Evolutionary conservation across 1,140 invertebrate species (phyloP).

Genomic region (Caenorhabditis briggsae): DNA sequence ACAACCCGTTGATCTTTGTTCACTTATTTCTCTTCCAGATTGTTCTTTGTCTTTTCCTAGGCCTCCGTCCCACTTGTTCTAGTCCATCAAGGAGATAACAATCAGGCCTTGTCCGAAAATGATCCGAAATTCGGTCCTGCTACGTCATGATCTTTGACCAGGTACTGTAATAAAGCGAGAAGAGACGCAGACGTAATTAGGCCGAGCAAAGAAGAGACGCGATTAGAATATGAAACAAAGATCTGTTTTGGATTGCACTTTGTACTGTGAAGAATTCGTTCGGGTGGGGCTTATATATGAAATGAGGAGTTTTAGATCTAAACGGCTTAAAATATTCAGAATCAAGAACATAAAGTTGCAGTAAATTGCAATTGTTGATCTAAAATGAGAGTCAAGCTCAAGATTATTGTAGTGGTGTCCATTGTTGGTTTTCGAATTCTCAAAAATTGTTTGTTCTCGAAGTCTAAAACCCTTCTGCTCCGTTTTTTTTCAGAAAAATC

Average conservation of each 20-base stretch:
- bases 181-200: slow-evolving; percentile 39
- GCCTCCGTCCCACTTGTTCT: slow-evolving; percentile 15
- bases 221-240: background rate
- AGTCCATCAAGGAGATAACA: slow-evolving; percentile 32
- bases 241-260: slow-evolving; percentile 24
- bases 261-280: background rate
- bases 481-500: too few relatives aligned
- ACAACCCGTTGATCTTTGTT: background rate
- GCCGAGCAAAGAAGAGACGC: slow-evolving; percentile 37
- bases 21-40: slow-evolving; percentile 13
- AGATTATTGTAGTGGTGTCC: too few relatives aligned
- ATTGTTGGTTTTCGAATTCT: too few relatives aligned
- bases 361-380: too few relatives aligned
- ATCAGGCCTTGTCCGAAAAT: slow-evolving; percentile 29
- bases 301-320: background rate
- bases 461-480: too few relatives aligned
- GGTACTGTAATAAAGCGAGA: background rate
- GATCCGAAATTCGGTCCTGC: slow-evolving; percentile 46
- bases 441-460: too few relatives aligned
- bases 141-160: slow-evolving; percentile 42
- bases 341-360: too few relatives aligned
- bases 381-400: too few relatives aligned
- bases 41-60: slow-evolving; percentile 32
- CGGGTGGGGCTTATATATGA: background rate
- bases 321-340: too few relatives aligned